These are phyloP conservation scores for Sylvia borin DNA, from an alignment of 2,797 vertebrate species.

Conservation along the genomic window DNA sequence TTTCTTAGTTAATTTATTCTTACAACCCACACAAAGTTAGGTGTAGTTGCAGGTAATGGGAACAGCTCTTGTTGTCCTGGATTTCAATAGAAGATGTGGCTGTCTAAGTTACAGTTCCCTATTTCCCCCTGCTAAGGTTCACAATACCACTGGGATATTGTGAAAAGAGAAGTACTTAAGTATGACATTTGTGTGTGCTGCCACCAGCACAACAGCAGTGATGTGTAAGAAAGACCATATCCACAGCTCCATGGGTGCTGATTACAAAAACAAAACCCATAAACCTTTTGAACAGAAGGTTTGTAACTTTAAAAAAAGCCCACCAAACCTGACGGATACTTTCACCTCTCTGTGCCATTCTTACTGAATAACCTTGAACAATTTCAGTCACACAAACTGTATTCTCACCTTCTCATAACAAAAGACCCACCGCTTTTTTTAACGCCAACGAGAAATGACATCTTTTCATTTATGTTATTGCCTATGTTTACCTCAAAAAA, in stretches of 20 bases:
- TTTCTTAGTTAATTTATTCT: neutral
- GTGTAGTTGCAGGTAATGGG: neutral
- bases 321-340: neutral
- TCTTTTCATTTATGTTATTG: neutral
- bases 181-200: neutral
- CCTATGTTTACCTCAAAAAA: neutral
- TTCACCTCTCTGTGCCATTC: neutral
- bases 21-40: neutral
- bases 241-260: neutral
- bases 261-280: neutral
- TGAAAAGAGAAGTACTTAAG: neutral
- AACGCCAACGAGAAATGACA: neutral
- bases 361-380: neutral
- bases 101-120: neutral
- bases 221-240: neutral
- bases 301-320: neutral
- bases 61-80: neutral
- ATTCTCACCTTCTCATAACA: neutral
- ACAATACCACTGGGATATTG: neutral
- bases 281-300: neutral
- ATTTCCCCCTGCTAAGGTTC: fast-evolving
- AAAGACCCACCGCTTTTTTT: neutral
- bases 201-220: neutral
- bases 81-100: neutral
- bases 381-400: neutral